phyloP scores from a whole-genome alignment of 2,113 vertebrate genomes.

The Chionodraco myersi region DNA sequence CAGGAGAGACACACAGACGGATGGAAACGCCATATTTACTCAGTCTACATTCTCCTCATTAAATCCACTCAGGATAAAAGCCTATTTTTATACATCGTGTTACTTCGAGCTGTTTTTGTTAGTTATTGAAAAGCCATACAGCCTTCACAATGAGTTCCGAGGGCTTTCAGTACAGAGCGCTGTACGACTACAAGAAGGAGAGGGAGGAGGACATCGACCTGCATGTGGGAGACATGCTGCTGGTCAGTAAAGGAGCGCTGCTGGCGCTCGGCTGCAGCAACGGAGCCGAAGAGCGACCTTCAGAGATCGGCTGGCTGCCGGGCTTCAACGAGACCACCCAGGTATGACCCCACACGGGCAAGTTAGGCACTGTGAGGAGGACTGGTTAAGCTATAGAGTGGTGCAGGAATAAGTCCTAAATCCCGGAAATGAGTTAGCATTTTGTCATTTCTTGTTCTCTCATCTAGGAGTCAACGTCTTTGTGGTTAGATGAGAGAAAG shows the following conservation, averaged over 20 bases:
- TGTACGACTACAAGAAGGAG: slow-evolving; percentile 92
- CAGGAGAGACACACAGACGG: slow-evolving; percentile 50
- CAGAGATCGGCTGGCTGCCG: slow-evolving; percentile 90
- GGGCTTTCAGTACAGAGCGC: slow-evolving; percentile 90
- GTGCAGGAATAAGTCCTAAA: too few species aligned
- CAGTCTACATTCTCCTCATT: slow-evolving; percentile 11
- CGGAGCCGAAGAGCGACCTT: slow-evolving; percentile 86
- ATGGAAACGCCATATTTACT: slow-evolving; percentile 28
- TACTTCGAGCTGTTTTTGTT: slow-evolving; percentile 18
- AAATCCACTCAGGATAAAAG: slow-evolving; percentile 51
- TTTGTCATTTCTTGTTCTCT: too few species aligned
- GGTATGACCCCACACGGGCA: slow-evolving; percentile 28
- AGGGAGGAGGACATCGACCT: slow-evolving; percentile 92
- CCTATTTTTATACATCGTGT: slow-evolving; percentile 52
- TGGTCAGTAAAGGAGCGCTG: slow-evolving; percentile 88
- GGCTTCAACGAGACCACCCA: slow-evolving; percentile 91
- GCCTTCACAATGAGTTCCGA: slow-evolving; percentile 80
- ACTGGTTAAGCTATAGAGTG: neutral
- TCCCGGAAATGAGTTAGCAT: too few species aligned
- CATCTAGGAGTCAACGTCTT: too few species aligned
- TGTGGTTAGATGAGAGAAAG: too few species aligned
- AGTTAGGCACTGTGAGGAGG: too few species aligned
- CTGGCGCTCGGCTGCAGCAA: slow-evolving; percentile 85
- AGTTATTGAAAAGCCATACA: slow-evolving; percentile 48
- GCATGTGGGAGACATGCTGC: slow-evolving; percentile 87